A percentile compares a stretch with the other conserved stretches of the same genome.
These are phyloP conservation scores for Nemurella pictetii DNA, from an alignment of 2,888 invertebrate genomes.

Conservation along the genomic window DNA sequence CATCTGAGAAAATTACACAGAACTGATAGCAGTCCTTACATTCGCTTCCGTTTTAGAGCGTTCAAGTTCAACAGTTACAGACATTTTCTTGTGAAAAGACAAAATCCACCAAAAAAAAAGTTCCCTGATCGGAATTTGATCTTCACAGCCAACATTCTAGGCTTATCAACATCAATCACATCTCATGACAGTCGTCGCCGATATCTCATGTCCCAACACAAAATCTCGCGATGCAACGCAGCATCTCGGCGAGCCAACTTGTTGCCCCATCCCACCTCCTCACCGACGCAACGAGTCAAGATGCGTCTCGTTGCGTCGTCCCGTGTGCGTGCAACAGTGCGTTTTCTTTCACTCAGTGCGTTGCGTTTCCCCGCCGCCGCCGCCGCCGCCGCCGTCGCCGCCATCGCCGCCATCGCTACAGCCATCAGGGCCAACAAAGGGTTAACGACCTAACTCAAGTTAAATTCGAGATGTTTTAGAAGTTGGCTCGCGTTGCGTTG, in stretches of 20 bases:
- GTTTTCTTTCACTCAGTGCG: not conserved
- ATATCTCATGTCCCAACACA: not conserved
- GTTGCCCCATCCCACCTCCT: not conserved
- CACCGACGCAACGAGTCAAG: not conserved
- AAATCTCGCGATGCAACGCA: not conserved
- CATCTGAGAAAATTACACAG: too few relatives aligned
- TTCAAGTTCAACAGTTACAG: too few relatives aligned
- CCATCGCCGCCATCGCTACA: not conserved
- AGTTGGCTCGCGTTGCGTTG: not conserved
- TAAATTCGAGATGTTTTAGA: conserved; percentile 23
- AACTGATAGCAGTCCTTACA: too few relatives aligned
- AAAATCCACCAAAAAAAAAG: too few relatives aligned
- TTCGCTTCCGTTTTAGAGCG: too few relatives aligned
- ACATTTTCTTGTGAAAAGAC: too few relatives aligned
- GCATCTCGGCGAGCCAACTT: not conserved
- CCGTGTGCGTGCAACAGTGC: conserved; percentile 2
- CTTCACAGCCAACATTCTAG: too few relatives aligned
- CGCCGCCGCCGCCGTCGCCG: not conserved
- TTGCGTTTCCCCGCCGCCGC: not conserved
- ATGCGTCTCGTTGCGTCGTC: conserved; percentile 18
- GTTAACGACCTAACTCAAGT: conserved; percentile 29
- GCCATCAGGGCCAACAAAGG: not conserved
- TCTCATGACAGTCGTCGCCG: not conserved
- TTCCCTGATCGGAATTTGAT: too few relatives aligned
- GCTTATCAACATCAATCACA: not conserved